Conservation (phyloP, 2,888 invertebrate genomes). For the Cantharis nigra region DNA sequence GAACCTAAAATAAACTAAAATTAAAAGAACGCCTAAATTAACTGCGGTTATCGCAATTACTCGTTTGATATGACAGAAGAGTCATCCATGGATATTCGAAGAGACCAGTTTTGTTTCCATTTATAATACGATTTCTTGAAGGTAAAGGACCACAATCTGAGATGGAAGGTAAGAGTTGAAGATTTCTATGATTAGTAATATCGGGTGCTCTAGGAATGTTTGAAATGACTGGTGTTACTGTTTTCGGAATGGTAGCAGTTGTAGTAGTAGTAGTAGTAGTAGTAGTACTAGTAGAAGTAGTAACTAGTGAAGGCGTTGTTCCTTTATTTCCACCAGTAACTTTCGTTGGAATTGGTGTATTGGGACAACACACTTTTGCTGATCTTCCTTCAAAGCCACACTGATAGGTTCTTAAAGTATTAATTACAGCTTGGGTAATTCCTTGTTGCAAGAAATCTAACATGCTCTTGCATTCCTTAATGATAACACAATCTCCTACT, state of each 20-base stretch:
- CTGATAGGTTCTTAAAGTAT: neutral
- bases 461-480: slow-evolving; percentile 43
- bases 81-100: slow-evolving; percentile 80
- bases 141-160: neutral
- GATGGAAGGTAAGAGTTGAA: neutral
- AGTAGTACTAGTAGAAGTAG: too few relatives aligned
- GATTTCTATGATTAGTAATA: neutral
- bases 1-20: neutral
- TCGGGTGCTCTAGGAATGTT: neutral
- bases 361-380: slow-evolving; percentile 3
- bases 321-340: too few relatives aligned
- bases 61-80: slow-evolving; percentile 62
- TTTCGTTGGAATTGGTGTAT: neutral
- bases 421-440: neutral
- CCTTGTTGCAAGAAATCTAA: slow-evolving; percentile 23
- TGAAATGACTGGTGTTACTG: neutral
- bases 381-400: neutral
- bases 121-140: neutral
- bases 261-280: too few relatives aligned
- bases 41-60: slow-evolving; percentile 5
- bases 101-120: slow-evolving; percentile 63
- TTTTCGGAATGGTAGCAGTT: too few relatives aligned
- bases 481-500: slow-evolving; percentile 49
- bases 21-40: neutral
- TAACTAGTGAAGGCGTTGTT: neutral